Evolutionary conservation across 2,797 vertebrate species (phyloP), one percentile per base, ranked within the genome.

Genomic region (Tympanoctomys barrerae): DNA sequence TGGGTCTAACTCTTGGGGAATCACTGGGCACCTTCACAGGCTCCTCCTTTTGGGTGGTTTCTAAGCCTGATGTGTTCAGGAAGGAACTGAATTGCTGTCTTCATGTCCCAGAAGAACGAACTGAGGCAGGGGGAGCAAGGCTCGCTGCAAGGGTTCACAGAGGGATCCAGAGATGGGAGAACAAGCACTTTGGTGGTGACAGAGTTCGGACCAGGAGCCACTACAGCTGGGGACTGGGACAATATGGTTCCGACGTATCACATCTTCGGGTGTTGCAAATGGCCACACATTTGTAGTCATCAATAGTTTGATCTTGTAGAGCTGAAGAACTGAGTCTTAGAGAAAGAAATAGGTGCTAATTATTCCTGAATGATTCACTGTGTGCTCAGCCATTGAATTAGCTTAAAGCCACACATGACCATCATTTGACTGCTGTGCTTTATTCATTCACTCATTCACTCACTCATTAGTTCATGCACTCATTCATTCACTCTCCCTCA

Each of bases 171-270:
- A 59, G 28, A 5, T 3, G 33, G 33, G 33, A 4, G 0, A 22
- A 1, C 0, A 0, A 24, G 0, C 18, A 14, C 3, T 8, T 7
- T 7, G 36, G 28, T 6, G 36, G 36, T 36, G 66, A n/a, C 68
- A 11, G 68, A 39, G 68, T 22, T 73, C 11, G 36, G 11, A 26
- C 54, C 16, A n/a, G 31, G 54, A 42, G 13, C 6, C 28, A 59
- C 22, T 3, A 0, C 0, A 26, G 42, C 22, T 31, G 7, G 33
- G 22, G 5, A 22, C 39, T 0, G 0, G 3, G 80, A 12, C 39
- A 1, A 0, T 2, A 11, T 0, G 7, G 1, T 2, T 7, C 22
- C 19, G 31, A 21, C 0, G 0, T 2, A 1, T 2, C 13, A 7
- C 1, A 7, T 2, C 0, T 31, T 31, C 0, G 13, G 1, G 1